Evolutionary conservation across 1,140 invertebrate genomes (phyloP).

Genomic region (Latrodectus geometricus): DNA sequence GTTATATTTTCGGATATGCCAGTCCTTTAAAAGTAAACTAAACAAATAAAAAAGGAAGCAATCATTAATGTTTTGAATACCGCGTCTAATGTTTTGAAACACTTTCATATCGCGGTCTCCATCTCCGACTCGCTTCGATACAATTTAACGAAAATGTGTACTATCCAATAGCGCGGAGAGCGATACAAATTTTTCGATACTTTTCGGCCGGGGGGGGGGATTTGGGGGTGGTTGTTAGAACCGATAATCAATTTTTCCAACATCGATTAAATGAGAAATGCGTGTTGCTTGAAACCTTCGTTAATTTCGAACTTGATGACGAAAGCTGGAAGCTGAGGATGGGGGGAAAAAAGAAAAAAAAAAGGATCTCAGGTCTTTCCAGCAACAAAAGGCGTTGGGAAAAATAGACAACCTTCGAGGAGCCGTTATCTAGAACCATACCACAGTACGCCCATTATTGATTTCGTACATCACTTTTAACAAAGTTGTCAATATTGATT

Average conservation of each 20-base stretch:
- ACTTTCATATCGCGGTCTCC: too few species aligned
- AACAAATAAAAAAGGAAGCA: too few species aligned
- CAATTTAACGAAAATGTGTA: too few species aligned
- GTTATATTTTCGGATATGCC: too few species aligned
- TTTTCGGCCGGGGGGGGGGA: not conserved
- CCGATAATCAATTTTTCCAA: slow-evolving; percentile 12
- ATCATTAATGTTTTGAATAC: too few species aligned
- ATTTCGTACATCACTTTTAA: slow-evolving; percentile 40
- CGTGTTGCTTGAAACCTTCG: not conserved
- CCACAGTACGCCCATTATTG: slow-evolving; percentile 33
- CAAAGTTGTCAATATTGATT: slow-evolving; percentile 60
- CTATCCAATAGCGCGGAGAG: too few species aligned
- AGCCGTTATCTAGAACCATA: slow-evolving; percentile 27
- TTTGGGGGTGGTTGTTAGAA: too few species aligned
- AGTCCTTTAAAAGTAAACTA: too few species aligned
- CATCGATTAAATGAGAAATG: slow-evolving; percentile 26
- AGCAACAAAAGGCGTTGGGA: not conserved
- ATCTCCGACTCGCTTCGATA: too few species aligned
- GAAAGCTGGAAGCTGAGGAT: not conserved
- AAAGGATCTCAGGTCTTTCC: not conserved
- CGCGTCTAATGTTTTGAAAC: too few species aligned
- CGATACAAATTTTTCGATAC: not conserved
- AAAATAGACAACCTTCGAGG: not conserved
- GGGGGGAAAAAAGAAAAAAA: not conserved
- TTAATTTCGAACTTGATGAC: slow-evolving; percentile 40